phyloP scores from a whole-genome alignment of 2,113 vertebrate genomes.

The Campylorhamphus procurvoides region DNA sequence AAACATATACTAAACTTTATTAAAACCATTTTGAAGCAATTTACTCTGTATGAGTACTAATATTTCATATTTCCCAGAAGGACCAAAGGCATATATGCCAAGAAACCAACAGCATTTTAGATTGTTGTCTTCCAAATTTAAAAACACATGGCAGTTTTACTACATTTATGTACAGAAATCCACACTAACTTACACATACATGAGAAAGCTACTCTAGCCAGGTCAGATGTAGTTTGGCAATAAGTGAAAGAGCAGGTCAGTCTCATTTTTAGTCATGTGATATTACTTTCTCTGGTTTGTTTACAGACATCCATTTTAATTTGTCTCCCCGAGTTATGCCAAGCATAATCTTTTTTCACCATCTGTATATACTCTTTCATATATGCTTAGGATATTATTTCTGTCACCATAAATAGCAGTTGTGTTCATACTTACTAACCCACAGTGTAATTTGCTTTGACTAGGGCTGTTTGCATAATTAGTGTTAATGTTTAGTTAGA shows the following conservation, averaged over 20 bases:
- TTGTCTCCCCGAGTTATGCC: background rate
- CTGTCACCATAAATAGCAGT: constrained; percentile 6
- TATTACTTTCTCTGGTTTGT: background rate
- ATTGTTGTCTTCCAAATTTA: background rate
- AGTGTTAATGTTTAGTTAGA: constrained; percentile 11
- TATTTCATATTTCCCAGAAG: background rate
- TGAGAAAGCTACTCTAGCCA: background rate
- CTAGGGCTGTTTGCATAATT: constrained; percentile 50
- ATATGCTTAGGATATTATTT: constrained; percentile 5
- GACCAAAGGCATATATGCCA: background rate
- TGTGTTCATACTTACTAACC: background rate
- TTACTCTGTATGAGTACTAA: background rate
- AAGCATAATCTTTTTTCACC: constrained; percentile 13
- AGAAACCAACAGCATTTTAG: background rate
- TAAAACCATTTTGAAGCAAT: constrained; percentile 12
- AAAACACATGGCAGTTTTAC: background rate
- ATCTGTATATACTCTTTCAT: background rate
- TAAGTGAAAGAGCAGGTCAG: background rate
- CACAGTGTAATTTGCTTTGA: constrained; percentile 40
- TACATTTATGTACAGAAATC: background rate
- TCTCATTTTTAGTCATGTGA: background rate
- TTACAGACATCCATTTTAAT: background rate
- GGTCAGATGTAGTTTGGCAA: background rate
- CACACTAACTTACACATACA: background rate
- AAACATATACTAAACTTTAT: background rate